A percentile compares a stretch with the other conserved stretches of the same genome.
phyloP scores from a whole-genome alignment of 2,888 invertebrate genomes.

The Aricia artaxerxes region DNA sequence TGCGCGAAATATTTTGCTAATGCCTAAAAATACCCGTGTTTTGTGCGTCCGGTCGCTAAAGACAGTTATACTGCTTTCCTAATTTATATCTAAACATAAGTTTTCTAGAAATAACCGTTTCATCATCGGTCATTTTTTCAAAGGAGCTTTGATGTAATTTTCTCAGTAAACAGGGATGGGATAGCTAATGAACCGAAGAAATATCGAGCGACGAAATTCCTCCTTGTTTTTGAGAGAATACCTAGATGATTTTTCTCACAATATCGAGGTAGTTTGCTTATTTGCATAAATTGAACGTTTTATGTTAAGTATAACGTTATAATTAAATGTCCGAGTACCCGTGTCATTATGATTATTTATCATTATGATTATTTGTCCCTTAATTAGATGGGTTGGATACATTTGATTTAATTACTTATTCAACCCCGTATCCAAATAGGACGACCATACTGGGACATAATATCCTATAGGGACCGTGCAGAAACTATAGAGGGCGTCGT shows the following conservation, averaged over 20 bases:
- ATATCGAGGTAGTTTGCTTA: background rate
- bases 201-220: background rate
- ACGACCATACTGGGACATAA: background rate
- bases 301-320: too few species aligned
- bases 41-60: conserved; percentile 20
- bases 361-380: too few species aligned
- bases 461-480: background rate
- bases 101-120: background rate
- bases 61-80: conserved; percentile 15
- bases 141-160: conserved; percentile 7
- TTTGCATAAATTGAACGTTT: too few species aligned
- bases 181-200: background rate
- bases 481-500: too few species aligned
- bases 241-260: background rate
- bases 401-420: background rate
- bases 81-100: conserved; percentile 19
- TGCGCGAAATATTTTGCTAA: conserved; percentile 18
- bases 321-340: too few species aligned
- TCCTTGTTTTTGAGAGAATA: background rate
- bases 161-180: background rate
- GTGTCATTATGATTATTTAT: too few species aligned
- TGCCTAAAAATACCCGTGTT: conserved; percentile 22
- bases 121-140: conserved; percentile 20
- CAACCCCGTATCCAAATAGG: background rate
- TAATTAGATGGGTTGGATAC: too few species aligned